Base-by-base conservation (phyloP, 2,888 invertebrate genomes). In the Andrena chrysosceles region DNA sequence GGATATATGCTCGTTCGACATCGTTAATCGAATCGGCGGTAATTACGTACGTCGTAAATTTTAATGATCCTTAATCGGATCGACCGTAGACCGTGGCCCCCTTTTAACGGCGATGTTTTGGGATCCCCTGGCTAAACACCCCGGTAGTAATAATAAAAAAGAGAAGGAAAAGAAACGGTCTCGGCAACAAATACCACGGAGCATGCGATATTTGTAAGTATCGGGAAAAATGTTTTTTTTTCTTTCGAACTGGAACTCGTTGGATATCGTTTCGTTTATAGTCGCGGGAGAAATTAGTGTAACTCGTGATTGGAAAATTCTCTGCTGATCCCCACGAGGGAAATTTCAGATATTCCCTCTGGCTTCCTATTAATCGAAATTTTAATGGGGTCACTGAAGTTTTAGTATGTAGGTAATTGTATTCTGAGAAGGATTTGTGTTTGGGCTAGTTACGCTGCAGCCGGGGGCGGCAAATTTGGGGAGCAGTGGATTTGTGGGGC, bases 21-120 rank as follows among this genome's bases (percentile, higher is more conserved):
- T 89, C 87, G 89, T 89, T 89, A 87, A 91, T 89, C 89, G 89
- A 84, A 90, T 89, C 89, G 87, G 83, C 90, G 87, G 86, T 88
- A 91, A 91, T 91, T 89, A 89, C 83, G 82, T 84, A 81, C 85
- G 83, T 90, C 90, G 90, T 91, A 89, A 90, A 88, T 89, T 90
- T 90, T 88, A 89, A 90, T 90, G 90, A 90, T 88, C 88, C 84
- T 80, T 85, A 79, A 87, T 87, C 86, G 71, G 78, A 85, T 80
- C 73, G 76, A 59, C 70, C 74, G 63, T 74, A 69, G 33, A 59
- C 64, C 42, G 81, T 56, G 73, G 64, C 64, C 31, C 31, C 66
- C 62, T 72, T 64, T 81, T 72, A 81, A 81, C 75, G 81, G 75
- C 49, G 64, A 70, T 71, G 63, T 78, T 71, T 71, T 67, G 77